Evolutionary conservation across 2,888 invertebrate genomes (phyloP).

Genomic region (Leucophenga maculata): DNA sequence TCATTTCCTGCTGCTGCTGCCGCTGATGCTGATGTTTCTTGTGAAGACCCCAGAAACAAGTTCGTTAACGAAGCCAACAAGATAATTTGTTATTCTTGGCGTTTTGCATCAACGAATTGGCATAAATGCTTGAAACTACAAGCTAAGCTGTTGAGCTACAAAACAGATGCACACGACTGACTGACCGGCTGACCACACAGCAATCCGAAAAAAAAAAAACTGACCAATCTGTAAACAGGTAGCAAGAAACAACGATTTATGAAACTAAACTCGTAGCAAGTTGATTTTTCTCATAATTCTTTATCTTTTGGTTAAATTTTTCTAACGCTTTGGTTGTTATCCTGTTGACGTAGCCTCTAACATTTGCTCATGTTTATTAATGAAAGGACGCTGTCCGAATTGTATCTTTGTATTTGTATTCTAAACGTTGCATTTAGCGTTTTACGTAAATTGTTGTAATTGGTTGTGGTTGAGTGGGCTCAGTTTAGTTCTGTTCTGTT

Average conservation of each 20-base stretch:
- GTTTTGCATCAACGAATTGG: conserved; percentile 35
- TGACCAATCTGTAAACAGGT: too few species aligned
- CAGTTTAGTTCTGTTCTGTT: too few species aligned
- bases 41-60: conserved; percentile 47
- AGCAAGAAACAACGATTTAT: too few species aligned
- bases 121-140: conserved; percentile 32
- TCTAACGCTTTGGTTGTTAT: background rate
- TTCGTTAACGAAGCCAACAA: conserved; percentile 57
- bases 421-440: conserved; percentile 23
- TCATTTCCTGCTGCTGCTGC: conserved; percentile 18
- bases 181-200: conserved; percentile 25
- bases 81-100: conserved; percentile 58
- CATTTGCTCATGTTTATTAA: conserved; percentile 57
- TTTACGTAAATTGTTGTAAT: conserved; percentile 60
- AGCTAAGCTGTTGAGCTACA: background rate
- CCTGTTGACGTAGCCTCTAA: conserved; percentile 15
- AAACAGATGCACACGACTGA: conserved; percentile 11
- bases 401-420: background rate
- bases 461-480: conserved; percentile 56
- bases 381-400: conserved; percentile 32
- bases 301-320: background rate
- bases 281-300: conserved; percentile 12
- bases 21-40: background rate
- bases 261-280: too few species aligned
- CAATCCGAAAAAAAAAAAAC: background rate